These are phyloP conservation scores for Lasius fuliginosus DNA, from an alignment of 2,888 invertebrate species.

Conservation along the genomic window DNA sequence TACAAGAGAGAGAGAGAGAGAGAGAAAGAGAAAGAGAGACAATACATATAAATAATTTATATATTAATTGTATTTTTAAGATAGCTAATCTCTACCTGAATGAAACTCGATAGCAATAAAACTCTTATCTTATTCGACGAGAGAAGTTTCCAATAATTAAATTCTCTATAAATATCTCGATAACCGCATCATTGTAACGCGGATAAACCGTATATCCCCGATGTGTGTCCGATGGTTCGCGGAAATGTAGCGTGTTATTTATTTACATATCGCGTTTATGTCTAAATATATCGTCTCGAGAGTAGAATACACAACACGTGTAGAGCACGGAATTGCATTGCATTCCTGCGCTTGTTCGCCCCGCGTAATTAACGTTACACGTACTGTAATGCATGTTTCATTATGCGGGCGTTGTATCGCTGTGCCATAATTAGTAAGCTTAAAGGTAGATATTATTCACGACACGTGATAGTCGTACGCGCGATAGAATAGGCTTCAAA, in stretches of 20 bases:
- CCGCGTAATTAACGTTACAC: conserved; percentile 55
- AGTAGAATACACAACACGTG: conserved; percentile 35
- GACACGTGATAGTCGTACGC: conserved; percentile 46
- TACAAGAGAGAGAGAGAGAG: not conserved
- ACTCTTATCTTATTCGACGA: not conserved
- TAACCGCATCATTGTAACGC: conserved; percentile 1
- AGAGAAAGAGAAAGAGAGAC: not conserved
- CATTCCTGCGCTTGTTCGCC: conserved; percentile 49
- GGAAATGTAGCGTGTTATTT: conserved; percentile 37
- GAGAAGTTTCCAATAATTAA: conserved; percentile 39
- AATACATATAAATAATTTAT: not conserved
- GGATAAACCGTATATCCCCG: conserved; percentile 7
- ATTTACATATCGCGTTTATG: conserved; percentile 42
- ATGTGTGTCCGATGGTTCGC: conserved; percentile 11
- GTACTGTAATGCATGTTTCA: conserved; percentile 51
- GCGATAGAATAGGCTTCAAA: conserved; percentile 20
- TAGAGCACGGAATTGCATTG: conserved; percentile 30
- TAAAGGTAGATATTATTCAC: conserved; percentile 56
- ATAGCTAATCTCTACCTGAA: not conserved
- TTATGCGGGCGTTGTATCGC: conserved; percentile 50
- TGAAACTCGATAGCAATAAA: conserved; percentile 15
- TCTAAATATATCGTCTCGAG: conserved; percentile 43
- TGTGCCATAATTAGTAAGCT: conserved; percentile 53
- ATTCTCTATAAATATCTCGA: conserved; percentile 29
- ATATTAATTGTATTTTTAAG: not conserved